These are phyloP conservation scores for Rhinolophus ferrumequinum DNA, from an alignment of 2,113 vertebrate species.

Conservation along the genomic window DNA sequence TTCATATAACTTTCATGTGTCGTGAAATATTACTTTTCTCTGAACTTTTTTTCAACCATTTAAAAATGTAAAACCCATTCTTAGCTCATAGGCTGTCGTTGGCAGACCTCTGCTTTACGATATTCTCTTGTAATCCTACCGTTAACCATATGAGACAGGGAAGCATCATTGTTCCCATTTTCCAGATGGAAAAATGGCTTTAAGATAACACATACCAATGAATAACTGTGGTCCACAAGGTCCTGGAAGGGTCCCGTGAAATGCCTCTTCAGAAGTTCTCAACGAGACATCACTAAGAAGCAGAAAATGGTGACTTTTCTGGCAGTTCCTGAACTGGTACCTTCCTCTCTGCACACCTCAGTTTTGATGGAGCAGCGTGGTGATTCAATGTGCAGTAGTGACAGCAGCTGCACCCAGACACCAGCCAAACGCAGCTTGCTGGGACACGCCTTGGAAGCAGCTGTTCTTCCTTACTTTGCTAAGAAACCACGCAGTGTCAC, in stretches of 20 bases:
- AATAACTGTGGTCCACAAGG: background rate
- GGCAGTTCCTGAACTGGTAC: background rate
- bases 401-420: slow-evolving; percentile 26
- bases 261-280: background rate
- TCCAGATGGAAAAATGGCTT: background rate
- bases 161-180: background rate
- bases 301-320: background rate
- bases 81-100: background rate
- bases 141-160: background rate
- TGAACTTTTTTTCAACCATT: background rate
- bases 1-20: background rate
- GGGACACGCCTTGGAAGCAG: background rate
- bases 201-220: background rate
- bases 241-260: background rate
- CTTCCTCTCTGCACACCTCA: background rate
- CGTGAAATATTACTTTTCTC: background rate
- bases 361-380: background rate
- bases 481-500: background rate
- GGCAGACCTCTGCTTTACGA: background rate
- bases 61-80: background rate
- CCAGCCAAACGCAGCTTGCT: background rate
- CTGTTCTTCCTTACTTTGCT: slow-evolving; percentile 40
- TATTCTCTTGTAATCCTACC: background rate
- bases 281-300: background rate
- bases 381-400: background rate